phyloP scores from a whole-genome alignment of 53 echinoderm and acorn worm genomes.

The Zoroaster sp. region DNA sequence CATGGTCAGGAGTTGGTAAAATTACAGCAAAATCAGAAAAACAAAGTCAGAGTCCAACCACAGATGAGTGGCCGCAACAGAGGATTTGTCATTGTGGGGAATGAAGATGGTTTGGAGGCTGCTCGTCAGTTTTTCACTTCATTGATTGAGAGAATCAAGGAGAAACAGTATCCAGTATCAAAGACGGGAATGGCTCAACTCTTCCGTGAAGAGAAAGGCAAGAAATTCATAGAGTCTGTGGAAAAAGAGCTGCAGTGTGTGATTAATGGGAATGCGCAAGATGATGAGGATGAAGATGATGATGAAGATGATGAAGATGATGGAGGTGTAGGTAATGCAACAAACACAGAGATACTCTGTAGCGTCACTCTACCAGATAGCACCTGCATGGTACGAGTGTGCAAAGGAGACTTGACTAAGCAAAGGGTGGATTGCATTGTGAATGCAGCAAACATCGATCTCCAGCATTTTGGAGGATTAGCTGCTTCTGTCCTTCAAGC shows the following conservation, averaged over 20 bases:
- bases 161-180: slow-evolving; percentile 47
- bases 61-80: slow-evolving; percentile 13
- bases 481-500: slow-evolving; percentile 52
- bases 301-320: background rate
- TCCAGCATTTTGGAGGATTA: slow-evolving; percentile 62
- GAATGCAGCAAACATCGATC: slow-evolving; percentile 55
- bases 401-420: slow-evolving; percentile 60
- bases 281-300: background rate
- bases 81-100: slow-evolving; percentile 26
- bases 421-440: slow-evolving; percentile 65
- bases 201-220: slow-evolving; percentile 49
- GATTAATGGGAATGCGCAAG: slow-evolving; percentile 4
- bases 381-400: slow-evolving; percentile 24
- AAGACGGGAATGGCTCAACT: slow-evolving; percentile 64
- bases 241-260: slow-evolving; percentile 29
- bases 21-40: background rate
- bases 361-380: slow-evolving; percentile 3
- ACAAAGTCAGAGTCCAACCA: background rate
- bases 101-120: slow-evolving; percentile 28
- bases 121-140: background rate
- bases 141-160: background rate
- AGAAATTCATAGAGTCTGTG: slow-evolving; percentile 7
- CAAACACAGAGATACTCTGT: slow-evolving; percentile 1
- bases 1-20: slow-evolving; percentile 9
- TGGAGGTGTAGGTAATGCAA: background rate